Conservation (phyloP, 1,140 invertebrate species). For the Drosophila takahashii region DNA sequence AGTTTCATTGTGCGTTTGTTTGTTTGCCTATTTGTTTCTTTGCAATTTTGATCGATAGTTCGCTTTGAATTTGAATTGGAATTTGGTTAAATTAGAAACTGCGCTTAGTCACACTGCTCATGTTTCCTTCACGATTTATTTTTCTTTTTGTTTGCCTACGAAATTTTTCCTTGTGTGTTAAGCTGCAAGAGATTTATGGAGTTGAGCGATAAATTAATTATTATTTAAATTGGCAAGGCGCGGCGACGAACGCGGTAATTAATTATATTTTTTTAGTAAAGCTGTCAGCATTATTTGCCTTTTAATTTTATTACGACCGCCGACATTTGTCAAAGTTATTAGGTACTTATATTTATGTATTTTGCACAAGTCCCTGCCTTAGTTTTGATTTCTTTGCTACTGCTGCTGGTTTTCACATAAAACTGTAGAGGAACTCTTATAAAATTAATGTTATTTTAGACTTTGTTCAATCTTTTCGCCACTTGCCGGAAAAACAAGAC, state of each 20-base stretch:
- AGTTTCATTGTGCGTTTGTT: conserved; percentile 69
- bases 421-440: not conserved
- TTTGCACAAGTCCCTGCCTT: not conserved
- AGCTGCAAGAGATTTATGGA: conserved; percentile 52
- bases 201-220: conserved; percentile 24
- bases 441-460: not conserved
- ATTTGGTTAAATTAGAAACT: conserved; percentile 39
- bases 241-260: conserved; percentile 26
- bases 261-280: conserved; percentile 41
- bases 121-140: conserved; percentile 34
- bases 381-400: conserved; percentile 10
- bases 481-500: conserved; percentile 25
- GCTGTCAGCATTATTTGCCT: conserved; percentile 42
- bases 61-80: conserved; percentile 32
- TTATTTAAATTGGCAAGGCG: conserved; percentile 37
- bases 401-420: conserved; percentile 7
- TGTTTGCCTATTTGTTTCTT: conserved; percentile 23
- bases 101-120: conserved; percentile 47
- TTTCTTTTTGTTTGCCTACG: conserved; percentile 17
- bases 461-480: not conserved
- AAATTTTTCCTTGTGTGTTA: conserved; percentile 37
- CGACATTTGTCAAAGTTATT: conserved; percentile 30
- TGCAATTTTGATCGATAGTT: conserved; percentile 56
- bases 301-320: conserved; percentile 33
- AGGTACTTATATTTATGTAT: conserved; percentile 12